Evolutionary conservation across 1,140 invertebrate species (phyloP).

Genomic region (Trachymyrmex septentrionalis): DNA sequence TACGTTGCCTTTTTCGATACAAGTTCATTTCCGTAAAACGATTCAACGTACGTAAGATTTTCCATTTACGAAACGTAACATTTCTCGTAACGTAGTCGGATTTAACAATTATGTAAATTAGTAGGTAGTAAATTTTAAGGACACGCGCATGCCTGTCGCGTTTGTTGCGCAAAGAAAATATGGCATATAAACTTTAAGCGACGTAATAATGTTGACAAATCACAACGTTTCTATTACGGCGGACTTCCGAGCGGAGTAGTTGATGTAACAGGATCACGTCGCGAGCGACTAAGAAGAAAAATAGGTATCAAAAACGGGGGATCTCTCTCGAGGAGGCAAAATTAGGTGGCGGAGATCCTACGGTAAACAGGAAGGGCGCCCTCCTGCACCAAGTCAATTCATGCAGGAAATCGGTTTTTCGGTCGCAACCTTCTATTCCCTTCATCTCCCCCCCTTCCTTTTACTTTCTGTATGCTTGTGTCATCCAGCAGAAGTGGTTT

Average conservation of each 20-base stretch:
- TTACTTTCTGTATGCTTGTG: constrained; percentile 42
- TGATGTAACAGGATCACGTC: constrained; percentile 74
- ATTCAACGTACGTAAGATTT: not conserved
- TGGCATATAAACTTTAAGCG: not conserved
- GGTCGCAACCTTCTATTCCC: constrained; percentile 60
- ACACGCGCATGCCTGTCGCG: not conserved
- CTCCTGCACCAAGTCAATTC: constrained; percentile 71
- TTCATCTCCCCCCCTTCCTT: not conserved
- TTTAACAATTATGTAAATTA: not conserved
- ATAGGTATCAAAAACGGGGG: constrained; percentile 14
- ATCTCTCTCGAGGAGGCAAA: constrained; percentile 26
- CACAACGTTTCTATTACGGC: constrained; percentile 17
- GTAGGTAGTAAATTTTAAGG: not conserved
- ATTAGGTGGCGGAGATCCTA: constrained; percentile 71
- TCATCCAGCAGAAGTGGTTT: constrained; percentile 57
- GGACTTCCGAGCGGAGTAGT: constrained; percentile 33
- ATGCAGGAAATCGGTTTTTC: constrained; percentile 78
- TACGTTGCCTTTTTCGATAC: not conserved
- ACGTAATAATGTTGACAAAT: constrained; percentile 22
- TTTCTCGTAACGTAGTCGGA: not conserved
- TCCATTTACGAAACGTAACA: not conserved
- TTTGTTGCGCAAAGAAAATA: too few species aligned
- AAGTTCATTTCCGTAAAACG: not conserved
- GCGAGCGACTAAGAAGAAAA: constrained; percentile 28
- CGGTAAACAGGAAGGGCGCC: constrained; percentile 74